Base-by-base conservation (phyloP, 2,888 invertebrate species). In the Morpho deidamia region DNA sequence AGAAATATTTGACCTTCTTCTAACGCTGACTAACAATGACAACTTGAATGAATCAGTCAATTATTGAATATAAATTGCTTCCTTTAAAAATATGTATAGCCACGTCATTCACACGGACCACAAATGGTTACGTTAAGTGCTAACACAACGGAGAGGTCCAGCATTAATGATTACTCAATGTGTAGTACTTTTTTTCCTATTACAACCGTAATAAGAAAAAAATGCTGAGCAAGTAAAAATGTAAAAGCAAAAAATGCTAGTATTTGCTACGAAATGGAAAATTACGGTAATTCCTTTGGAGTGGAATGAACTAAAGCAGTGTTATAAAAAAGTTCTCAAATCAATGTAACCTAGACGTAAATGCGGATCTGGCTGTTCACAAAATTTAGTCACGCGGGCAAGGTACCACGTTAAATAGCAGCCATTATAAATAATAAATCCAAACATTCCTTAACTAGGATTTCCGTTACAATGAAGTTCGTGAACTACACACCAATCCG, bases 391-490 rank as follows among this genome's bases (percentile, higher is more conserved):
- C 5, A 39, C 10, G 7, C 32, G 4, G 39, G 10, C 9, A 14
- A 35, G 12, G 14, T 12, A 45, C 7, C 35, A 14, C 11, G 35
- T 35, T 10, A 23, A 11, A 10, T 45, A 14, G 23, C 38, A 23
- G 38, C 39, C 39, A 39, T 53, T 35, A 37, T 38, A 44, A 53
- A 33, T 32, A 47, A 52, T 46, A 55, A 55, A 47, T 46, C 50
- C 49, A 40, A 39, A 53, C 44, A 43, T 49, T 53, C 43, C 56
- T 43, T 53, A 41, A 42, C 43, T 60, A 42, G 58, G 60, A 60
- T 60, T 58, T 60, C 60, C 60, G 56, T 58, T 55, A 39, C 41
- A 43, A 42, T 49, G 55, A 51, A 48, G 50, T 55, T 53, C 51
- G 49, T 51, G 45, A 40, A 48, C 47, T 48, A 58, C 51, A 53